Percentiles rank a stretch among this genome's conserved stretches.
phyloP scores from a whole-genome alignment of 2,113 vertebrate species.

The Paracanthobrama guichenoti region DNA sequence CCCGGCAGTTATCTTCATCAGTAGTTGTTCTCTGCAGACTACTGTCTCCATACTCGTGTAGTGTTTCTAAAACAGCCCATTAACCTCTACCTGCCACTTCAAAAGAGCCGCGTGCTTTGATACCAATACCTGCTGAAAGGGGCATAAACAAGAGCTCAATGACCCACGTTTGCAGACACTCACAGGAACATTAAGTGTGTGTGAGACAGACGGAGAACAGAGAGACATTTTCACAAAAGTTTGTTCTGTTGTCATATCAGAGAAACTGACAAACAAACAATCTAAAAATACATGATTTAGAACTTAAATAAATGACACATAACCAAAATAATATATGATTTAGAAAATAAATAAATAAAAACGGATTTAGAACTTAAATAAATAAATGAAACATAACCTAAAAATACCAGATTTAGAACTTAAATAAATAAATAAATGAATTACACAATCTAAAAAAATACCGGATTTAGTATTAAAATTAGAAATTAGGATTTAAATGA shows the following conservation, averaged over 20 bases:
- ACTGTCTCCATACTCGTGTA: slow-evolving; percentile 58
- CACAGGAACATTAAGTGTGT: slow-evolving; percentile 36
- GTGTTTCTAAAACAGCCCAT: slow-evolving; percentile 65
- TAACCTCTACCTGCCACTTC: slow-evolving; percentile 60
- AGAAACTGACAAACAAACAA: not conserved
- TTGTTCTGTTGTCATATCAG: not conserved
- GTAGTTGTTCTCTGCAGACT: slow-evolving; percentile 56
- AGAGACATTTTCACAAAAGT: not conserved
- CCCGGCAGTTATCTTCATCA: slow-evolving; percentile 51
- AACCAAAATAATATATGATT: too few relatives aligned
- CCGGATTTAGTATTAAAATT: too few relatives aligned
- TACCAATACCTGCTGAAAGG: slow-evolving; percentile 49
- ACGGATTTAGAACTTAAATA: too few relatives aligned
- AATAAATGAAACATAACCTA: too few relatives aligned
- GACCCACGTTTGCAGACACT: slow-evolving; percentile 42
- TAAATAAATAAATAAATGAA: too few relatives aligned
- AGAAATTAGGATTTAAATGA: too few relatives aligned
- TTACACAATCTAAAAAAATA: too few relatives aligned
- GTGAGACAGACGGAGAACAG: not conserved
- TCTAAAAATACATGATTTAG: too few relatives aligned
- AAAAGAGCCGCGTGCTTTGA: slow-evolving; percentile 59
- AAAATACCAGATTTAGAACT: too few relatives aligned
- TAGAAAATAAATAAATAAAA: too few relatives aligned
- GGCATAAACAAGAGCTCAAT: slow-evolving; percentile 17
- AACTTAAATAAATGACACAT: too few relatives aligned